Base-by-base conservation (phyloP, 2,797 vertebrate genomes). In the Sebastes taczanowskii region DNA sequence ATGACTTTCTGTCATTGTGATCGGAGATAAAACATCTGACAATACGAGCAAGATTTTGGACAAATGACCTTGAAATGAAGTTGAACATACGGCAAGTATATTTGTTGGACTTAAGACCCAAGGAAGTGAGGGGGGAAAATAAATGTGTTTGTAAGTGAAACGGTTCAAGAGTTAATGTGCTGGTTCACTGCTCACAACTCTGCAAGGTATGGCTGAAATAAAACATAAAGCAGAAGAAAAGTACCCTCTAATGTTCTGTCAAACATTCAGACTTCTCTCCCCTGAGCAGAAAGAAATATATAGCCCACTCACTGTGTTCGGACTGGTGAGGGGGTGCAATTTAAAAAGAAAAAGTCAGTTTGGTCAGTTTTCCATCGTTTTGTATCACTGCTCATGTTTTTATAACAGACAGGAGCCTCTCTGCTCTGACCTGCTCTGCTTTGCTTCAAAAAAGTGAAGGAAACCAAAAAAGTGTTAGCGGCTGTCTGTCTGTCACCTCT, bases 211-310 rank as follows among this genome's bases (percentile, higher is more conserved):
- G 7, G 64, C 27, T 52, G n/a, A 53, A 76, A 78, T 66, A 29
- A 78, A 85, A 80, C 52, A 81, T 60, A 56, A 49, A 60, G 70
- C 65, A 58, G 63, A 22, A 64, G 68, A 29, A 63, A 67, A 82
- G 73, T 53, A 23, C 18, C 46, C 6, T 58, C 14, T 23, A 16
- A 35, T 59, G 56, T 65, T 23, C 70, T 71, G 70, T 77, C 73
- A 69, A 14, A 67, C 29, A 53, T 14, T 32, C 16, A 72, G 35
- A 73, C 60, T 23, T 8, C 46, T 66, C 35, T 69, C 70, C 62
- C 70, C 11, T 25, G 29, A 68, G 65, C 14, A 22, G 13, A n/a
- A 23, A 53, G 10, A 71, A 42, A 59, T 63, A 30, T 59, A 23
- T 20, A 55, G 6, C 56, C 32, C 60, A 59, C 59, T 68, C 18